These are phyloP conservation scores for Sycobia sp. DNA, from an alignment of 1,140 invertebrate species.

Conservation along the genomic window DNA sequence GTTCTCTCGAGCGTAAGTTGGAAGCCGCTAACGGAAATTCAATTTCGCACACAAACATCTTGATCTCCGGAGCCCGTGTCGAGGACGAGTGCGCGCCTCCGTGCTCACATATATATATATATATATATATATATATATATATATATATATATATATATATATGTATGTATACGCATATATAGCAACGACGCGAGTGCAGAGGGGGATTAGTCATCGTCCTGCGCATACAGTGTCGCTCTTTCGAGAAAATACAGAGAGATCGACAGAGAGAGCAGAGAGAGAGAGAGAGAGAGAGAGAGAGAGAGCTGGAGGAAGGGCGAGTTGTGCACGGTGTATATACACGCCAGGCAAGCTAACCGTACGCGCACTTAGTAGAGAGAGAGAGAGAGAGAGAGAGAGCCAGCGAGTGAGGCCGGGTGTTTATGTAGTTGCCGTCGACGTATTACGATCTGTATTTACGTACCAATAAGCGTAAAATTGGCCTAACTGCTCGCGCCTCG, in stretches of 20 bases:
- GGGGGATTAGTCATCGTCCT: slow-evolving; percentile 18
- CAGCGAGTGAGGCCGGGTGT: too few species aligned
- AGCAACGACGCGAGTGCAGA: not conserved
- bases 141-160: too few species aligned
- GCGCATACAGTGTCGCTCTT: not conserved
- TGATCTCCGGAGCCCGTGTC: slow-evolving; percentile 7
- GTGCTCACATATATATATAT: too few species aligned
- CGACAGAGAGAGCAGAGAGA: not conserved
- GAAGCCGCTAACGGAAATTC: slow-evolving; percentile 36
- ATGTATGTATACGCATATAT: too few species aligned
- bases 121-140: too few species aligned
- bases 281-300: not conserved
- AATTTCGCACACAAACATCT: slow-evolving; percentile 37
- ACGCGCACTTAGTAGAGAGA: slow-evolving; percentile 6
- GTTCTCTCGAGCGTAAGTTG: slow-evolving; percentile 21
- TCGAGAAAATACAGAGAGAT: slow-evolving; percentile 7
- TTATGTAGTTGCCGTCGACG: slow-evolving; percentile 12
- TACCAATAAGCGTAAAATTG: slow-evolving; percentile 60
- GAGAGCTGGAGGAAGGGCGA: not conserved
- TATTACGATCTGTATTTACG: slow-evolving; percentile 51
- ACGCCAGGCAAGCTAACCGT: not conserved
- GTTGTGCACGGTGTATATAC: not conserved
- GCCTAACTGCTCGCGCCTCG: slow-evolving; percentile 44
- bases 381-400: too few species aligned
- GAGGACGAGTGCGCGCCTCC: too few species aligned